phyloP scores from a whole-genome alignment of 2,888 invertebrate species.

The Caenorhabditis plicata region DNA sequence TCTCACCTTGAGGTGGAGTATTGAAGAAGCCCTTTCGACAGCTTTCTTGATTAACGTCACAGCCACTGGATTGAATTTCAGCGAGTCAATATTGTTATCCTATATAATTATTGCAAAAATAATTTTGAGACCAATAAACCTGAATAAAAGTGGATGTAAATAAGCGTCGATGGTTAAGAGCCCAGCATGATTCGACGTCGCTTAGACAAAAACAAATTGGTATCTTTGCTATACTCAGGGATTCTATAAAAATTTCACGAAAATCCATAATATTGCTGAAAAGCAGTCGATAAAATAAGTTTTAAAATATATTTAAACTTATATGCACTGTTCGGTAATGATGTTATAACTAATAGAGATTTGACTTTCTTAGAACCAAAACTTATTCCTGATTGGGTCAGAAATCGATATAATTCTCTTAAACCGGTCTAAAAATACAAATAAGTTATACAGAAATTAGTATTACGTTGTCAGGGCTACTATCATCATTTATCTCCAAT shows the following conservation, averaged over 20 bases:
- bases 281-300: neutral
- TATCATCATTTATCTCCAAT: constrained; percentile 3
- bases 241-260: constrained; percentile 5
- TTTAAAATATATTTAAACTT: constrained; percentile 1
- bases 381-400: constrained; percentile 7
- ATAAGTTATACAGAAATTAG: too few relatives aligned
- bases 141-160: constrained; percentile 4
- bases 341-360: constrained; percentile 6
- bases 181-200: constrained; percentile 16
- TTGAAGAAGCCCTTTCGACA: constrained; percentile 4
- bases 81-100: constrained; percentile 8
- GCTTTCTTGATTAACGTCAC: constrained; percentile 21
- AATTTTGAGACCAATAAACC: neutral
- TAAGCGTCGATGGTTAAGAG: constrained; percentile 13
- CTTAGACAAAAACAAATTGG: constrained; percentile 22
- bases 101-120: neutral
- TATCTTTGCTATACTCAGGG: neutral
- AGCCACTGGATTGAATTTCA: constrained; percentile 20
- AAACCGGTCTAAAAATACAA: too few relatives aligned
- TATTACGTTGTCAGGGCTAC: constrained; percentile 2
- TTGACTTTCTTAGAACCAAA: constrained; percentile 1
- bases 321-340: constrained; percentile 19
- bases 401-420: constrained; percentile 6
- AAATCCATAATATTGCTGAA: constrained; percentile 12
- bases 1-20: neutral